Base-by-base conservation (phyloP, 1,140 invertebrate genomes). In the Halictus rubicundus region DNA sequence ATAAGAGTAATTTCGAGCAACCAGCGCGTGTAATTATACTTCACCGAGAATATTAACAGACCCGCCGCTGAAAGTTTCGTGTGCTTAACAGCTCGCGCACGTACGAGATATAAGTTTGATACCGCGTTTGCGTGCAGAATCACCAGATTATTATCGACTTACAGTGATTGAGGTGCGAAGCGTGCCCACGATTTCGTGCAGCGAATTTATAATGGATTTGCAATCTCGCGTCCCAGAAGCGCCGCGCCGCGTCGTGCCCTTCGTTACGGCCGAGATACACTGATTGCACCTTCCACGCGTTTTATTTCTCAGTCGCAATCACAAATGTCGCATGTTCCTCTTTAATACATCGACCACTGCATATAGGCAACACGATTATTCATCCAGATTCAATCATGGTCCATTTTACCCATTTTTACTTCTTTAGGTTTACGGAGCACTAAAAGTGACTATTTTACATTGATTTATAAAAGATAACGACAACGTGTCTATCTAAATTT, bases 121-220 rank as follows among this genome's bases (percentile, higher is more conserved):
- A 80, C 63, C 32, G 65, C 16, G 59, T 63, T 68, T 60, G 73
- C 59, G 73, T 64, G 78, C 46, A 32, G 78, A 80, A 80, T 66
- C 78, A 68, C 32, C 54, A 23, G 49, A 80, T 80, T 76, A 80
- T 80, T 77, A 80, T 76, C 72, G 73, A 61, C 64, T 49, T 54
- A 25, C 25, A 64, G 12, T 46, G 73, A 68, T 52, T 27, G 65
- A 77, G 32, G 42, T 42, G 65, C 39, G 72, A 68, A 80, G 65
- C 64, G 78, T 80, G 78, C 65, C 59, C 23, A 32, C 59, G 73
- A 39, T 69, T 78, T 65, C 59, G 57, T 68, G 46, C 27, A 0
- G 68, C 21, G 78, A 80, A 80, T 80, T 68, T 39, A 42, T 77
- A 80, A 80, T 76, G 21, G 39, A 75, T 54, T 52, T 46, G 49